Evolutionary conservation across 2,888 invertebrate genomes (phyloP), one percentile per base, ranked within the genome.

Genomic region (Physocephala rufipes): DNA sequence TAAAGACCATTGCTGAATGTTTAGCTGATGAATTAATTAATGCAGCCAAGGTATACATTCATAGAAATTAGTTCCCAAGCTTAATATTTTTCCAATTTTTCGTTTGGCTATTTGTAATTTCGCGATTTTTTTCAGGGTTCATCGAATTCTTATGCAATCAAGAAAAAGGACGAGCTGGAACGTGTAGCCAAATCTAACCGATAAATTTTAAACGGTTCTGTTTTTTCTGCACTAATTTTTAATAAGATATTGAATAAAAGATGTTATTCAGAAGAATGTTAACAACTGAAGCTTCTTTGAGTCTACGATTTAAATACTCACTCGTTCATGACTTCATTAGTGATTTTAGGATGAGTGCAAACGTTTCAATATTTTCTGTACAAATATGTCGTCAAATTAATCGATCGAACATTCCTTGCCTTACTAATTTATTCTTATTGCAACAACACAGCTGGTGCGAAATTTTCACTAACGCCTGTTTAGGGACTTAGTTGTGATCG

Each of bases 161-260:
- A 99, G 90, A 99, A 99, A 91, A 99, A 99, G 89, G 99, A 99
- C 87, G 99, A 99, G 90, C 90, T 99, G 88, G 99, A 99, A 89
- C 96, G 99, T 91, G 99, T 99, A 81, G 99, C 99, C 86, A 99
- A 99, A 89, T 99, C 98, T 88, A 99, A 99, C 92, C 95, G 99
- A 95, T 99, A 99, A 96, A 75, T 69, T 61, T 63, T 71, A 71
- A 73, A 74, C 71, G 66, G 24, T 65, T 72, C 71, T 71, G 70
- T 74, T 74, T 71, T 70, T 74, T 75, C 70, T 65, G 26, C 43
- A 63, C 67, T 63, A 71, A 72, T 68, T 72, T 70, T 71, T 68
- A 75, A 68, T 66, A 68, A 72, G 73, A 70, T 72, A 75, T 74
- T 73, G 73, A 76, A 77, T 74, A 77, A 75, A n/a, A n/a, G n/a